Evolutionary conservation across 2,797 vertebrate genomes (phyloP), one percentile per base, ranked within the genome.

Genomic region (Coccyzus lansbergi): DNA sequence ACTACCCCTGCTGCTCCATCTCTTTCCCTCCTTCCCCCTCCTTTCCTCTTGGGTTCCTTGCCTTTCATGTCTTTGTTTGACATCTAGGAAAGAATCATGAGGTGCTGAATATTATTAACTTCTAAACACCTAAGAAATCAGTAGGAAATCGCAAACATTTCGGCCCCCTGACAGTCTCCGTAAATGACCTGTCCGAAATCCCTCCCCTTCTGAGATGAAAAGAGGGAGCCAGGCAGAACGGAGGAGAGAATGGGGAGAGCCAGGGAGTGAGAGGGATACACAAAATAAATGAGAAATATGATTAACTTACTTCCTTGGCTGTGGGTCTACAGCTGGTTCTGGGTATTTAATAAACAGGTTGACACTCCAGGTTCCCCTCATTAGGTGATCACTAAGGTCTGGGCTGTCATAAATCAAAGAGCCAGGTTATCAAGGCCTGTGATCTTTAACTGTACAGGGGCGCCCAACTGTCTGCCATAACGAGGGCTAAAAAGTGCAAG

Each of bases 271-370:
- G 74, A 74, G 68, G 81, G 89, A 93, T 83, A 92, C 74, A 36
- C 92, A 94, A 92, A 96, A 97, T 96, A 97, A 98, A 98, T 97
- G 97, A 98, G 97, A 98, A 97, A 97, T 97, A 97, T 97, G 98
- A 98, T 98, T 98, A 98, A 97, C 96, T 96, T 96, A 95, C 94
- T 97, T 79, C 95, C 96, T 96, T 49, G 48, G 94, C 95, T 92
- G 38, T 38, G 59, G 4, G 91, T 93, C 98, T 97, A 98, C 98
- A 99, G 98, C 98, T 99, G 99, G 98, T 99, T 99, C 98, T 97
- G 97, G 98, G 98, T 98, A 99, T 99, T 99, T 99, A 99, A 99
- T 99, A 99, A 99, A 99, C 98, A 98, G 98, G 98, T 99, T 99
- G 99, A 99, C 99, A 99, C 98, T 98, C 98, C 93, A 96, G 85